Base-by-base conservation (phyloP, 2,797 vertebrate species). In the Cygnus olor region DNA sequence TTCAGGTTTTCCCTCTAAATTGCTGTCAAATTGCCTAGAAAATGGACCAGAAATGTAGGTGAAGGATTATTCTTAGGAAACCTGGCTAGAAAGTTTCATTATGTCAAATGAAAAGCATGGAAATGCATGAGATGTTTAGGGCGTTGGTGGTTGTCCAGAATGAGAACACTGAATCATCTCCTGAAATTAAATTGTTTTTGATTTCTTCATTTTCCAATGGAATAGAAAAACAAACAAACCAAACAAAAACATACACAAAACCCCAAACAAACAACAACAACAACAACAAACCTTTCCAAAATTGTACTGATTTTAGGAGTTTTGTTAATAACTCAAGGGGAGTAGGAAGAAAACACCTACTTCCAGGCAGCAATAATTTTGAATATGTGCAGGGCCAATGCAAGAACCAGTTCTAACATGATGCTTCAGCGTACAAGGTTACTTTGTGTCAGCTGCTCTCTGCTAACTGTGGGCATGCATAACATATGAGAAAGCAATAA, bases 311-410 rank as follows among this genome's bases (percentile, higher is more conserved):
- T 57, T 80, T 4, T 12, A 22, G 19, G 14, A 30, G 6, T 44
- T 73, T 80, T 57, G 6, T 44, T 61, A 49, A 34, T 34, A 44
- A 44, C 27, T 13, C 1, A 1, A 68, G 17, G 44, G 14, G 14
- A 65, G 13, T 19, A 7, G 30, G 36, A 7, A 36, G 47, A 71
- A 70, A n/a, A 2, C 1, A 0, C 3, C 1, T 32, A 5, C 22
- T 63, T 81, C 19, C 36, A n/a, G 27, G 20, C 36, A 93, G 64
- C 20, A 72, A 65, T 14, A 60, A 47, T 64, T 82, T 34, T 82
- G n/a, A 80, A 38, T 20, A 47, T 14, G 45, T 51, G 8, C 3
- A 56, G 76, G 27, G 8, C 15, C 3, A 2, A 6, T 38, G 11
- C 25, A 71, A 38, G 40, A 71, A 25, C 6, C 1, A 2, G 7